Percentiles rank a stretch among this genome's conserved stretches.
These are phyloP conservation scores for Palloptera scutellata DNA, from an alignment of 2,888 invertebrate species.

Conservation along the genomic window DNA sequence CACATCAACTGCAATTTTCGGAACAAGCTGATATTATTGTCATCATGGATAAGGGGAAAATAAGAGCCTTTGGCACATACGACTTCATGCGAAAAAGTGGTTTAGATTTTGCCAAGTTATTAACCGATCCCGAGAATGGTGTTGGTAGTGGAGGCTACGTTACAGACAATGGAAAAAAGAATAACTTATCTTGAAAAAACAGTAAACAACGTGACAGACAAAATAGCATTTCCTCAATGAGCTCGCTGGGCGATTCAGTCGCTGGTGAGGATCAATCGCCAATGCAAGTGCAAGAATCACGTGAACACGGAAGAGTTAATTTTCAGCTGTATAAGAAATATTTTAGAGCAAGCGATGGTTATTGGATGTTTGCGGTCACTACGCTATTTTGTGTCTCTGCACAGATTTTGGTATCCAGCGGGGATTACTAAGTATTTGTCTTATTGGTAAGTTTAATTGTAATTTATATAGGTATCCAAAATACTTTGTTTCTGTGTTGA, in stretches of 20 bases:
- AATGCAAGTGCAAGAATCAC: conserved; percentile 67
- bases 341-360: conserved; percentile 75
- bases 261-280: conserved; percentile 60
- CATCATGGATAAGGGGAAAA: conserved; percentile 60
- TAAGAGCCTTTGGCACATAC: conserved; percentile 71
- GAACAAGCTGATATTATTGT: conserved; percentile 70
- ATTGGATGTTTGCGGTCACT: conserved; percentile 68
- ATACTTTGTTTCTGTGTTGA: neutral
- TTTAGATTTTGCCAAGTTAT: conserved; percentile 78
- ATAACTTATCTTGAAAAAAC: conserved; percentile 45
- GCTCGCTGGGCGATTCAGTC: conserved; percentile 66
- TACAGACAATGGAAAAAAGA: conserved; percentile 41
- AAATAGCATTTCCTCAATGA: conserved; percentile 59
- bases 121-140: conserved; percentile 67
- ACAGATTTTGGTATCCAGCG: conserved; percentile 76
- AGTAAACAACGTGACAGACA: conserved; percentile 56
- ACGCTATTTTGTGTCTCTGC: conserved; percentile 71
- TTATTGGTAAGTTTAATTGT: conserved; percentile 67
- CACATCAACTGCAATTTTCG: conserved; percentile 85
- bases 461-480: no score
- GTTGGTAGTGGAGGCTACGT: conserved; percentile 44
- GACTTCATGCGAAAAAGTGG: conserved; percentile 76
- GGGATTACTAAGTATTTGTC: conserved; percentile 83
- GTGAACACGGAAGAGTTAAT: conserved; percentile 72
- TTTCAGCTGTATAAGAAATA: conserved; percentile 72